Evolutionary conservation across 2,888 invertebrate species (phyloP).

Genomic region (Synanthedon vespiformis): DNA sequence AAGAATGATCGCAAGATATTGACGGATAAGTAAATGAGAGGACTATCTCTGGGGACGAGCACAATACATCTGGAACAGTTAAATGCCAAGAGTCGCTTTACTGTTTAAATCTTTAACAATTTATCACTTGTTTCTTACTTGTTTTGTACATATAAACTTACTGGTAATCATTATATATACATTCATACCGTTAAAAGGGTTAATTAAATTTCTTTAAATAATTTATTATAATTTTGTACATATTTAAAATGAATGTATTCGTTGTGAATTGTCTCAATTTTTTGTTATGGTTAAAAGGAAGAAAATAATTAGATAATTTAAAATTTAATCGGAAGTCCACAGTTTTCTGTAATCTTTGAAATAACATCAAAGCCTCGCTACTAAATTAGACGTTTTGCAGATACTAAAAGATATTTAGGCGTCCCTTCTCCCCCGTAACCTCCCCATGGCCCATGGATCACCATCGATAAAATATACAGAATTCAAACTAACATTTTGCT

Average conservation of each 20-base stretch:
- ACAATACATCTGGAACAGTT: not conserved
- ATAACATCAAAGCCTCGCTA: conserved; percentile 51
- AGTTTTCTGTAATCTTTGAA: conserved; percentile 13
- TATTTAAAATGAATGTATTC: no score
- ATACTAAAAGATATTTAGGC: conserved; percentile 62
- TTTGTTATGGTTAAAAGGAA: no score
- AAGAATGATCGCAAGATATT: conserved; percentile 34
- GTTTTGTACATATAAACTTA: no score
- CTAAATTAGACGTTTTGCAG: conserved; percentile 62
- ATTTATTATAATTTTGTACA: no score
- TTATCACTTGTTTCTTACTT: no score
- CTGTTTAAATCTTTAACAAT: no score
- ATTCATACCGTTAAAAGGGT: no score
- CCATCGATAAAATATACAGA: not conserved
- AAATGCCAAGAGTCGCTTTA: conserved; percentile 10
- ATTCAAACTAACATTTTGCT: not conserved
- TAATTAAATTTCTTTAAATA: no score
- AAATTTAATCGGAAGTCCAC: conserved; percentile 15
- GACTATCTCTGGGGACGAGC: conserved; percentile 37
- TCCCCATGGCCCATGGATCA: conserved; percentile 6
- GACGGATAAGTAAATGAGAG: conserved; percentile 57
- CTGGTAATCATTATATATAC: no score
- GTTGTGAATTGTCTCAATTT: no score
- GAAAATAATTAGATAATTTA: no score
- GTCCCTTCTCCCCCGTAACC: conserved; percentile 6